These are phyloP conservation scores for Aleiodes leptofemur DNA, from an alignment of 2,888 invertebrate species.

Conservation along the genomic window DNA sequence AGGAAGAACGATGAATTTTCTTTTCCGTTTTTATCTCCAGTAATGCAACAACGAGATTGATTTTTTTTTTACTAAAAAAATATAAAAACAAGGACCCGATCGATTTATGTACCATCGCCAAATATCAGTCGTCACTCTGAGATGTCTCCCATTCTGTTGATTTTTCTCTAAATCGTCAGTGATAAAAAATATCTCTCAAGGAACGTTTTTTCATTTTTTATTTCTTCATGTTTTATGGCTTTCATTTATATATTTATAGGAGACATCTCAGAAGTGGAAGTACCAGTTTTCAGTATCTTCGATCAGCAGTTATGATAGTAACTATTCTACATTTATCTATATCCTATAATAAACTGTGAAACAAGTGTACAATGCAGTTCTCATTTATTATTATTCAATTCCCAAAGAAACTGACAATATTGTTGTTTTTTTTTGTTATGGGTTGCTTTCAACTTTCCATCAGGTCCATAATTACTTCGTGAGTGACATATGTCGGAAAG, in stretches of 20 bases:
- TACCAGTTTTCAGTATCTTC: conserved; percentile 71
- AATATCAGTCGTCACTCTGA: conserved; percentile 60
- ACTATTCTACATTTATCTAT: conserved; percentile 76
- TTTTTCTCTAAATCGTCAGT: conserved; percentile 7
- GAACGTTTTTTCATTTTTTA: conserved; percentile 3
- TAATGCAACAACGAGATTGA: no score
- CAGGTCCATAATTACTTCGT: no score
- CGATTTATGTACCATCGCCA: conserved; percentile 61
- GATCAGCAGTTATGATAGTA: conserved; percentile 75
- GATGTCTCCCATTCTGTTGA: conserved; percentile 59
- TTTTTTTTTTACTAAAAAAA: background rate
- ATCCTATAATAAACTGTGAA: conserved; percentile 76
- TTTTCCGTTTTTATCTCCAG: background rate
- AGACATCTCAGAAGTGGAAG: conserved; percentile 63
- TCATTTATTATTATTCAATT: conserved; percentile 14
- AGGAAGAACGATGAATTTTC: conserved; percentile 26
- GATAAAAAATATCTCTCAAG: conserved; percentile 41
- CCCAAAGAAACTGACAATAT: background rate
- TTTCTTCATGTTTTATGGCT: conserved; percentile 23
- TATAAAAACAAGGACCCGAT: conserved; percentile 54
- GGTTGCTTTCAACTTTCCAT: no score
- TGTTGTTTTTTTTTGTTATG: background rate
- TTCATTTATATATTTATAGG: conserved; percentile 48
- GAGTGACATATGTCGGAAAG: no score
- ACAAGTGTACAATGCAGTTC: conserved; percentile 69